Base-by-base conservation (phyloP, 2,888 invertebrate species). In the Campoletis raptor region DNA sequence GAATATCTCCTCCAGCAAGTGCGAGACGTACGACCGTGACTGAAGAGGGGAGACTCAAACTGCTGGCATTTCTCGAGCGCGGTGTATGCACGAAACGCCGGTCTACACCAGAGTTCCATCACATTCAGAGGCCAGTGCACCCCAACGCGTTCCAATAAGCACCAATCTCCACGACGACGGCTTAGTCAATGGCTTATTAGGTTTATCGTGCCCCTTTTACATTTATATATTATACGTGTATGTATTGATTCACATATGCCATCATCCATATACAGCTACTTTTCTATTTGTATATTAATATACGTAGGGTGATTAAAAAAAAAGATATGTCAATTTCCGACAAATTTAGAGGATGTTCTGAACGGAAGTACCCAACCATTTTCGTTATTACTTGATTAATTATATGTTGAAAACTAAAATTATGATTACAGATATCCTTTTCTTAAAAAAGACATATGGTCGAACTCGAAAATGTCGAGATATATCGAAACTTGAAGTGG, bases 1-100 rank as follows among this genome's bases (percentile, higher is more conserved):
- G 93, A 93, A 94, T 94, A 94, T 93, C 93, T 91, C 90, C 82
- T 73, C 52, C 74, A 61, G 83, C 79, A 70, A 84, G 84, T 79
- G 81, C 45, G 83, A 76, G 85, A 85, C 85, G 64, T 40, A 54
- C 61, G 40, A 72, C 48, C 74, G 85, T 86, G 87, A 87, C 78
- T 69, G 30, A 79, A 73, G 77, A 40, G 70, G 57, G 45, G 30
- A 79, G 67, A 81, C 45, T 52, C 72, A 40, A 81, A 52, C 48
- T n/a, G 79, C 70, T 61, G 79, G 30, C 67, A 36, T 78, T 52
- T 67, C 66, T 48, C 42, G 21, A 37, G 67, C 69, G n/a, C 52
- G 61, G 15, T 30, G 54, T 79, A 45, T 78, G 78, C 67, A 24
- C 8, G 67, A 69, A 69, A 45, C 78, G 64, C 57, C 69, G 52